Percentiles rank a stretch among this genome's conserved stretches.
Conservation (phyloP, 2,113 vertebrate genomes). For the Apaloderma vittatum region DNA sequence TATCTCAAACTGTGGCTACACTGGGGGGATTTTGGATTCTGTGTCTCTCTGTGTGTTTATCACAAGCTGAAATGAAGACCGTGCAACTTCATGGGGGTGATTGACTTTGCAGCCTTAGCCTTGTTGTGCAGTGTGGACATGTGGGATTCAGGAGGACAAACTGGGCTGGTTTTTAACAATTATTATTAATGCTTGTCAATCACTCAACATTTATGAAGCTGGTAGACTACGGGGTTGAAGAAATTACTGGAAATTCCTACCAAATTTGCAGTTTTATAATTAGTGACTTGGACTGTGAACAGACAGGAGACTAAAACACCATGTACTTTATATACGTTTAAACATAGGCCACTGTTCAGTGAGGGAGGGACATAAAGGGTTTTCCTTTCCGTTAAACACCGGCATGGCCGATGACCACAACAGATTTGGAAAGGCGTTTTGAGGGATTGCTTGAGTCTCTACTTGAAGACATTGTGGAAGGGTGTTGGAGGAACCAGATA, state of each 20-base stretch:
- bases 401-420: neutral
- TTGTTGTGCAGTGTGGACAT: neutral
- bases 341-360: fast-evolving
- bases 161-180: neutral
- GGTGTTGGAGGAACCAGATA: neutral
- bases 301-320: neutral
- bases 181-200: neutral
- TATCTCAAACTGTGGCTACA: neutral
- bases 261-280: neutral
- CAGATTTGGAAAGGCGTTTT: neutral
- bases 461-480: neutral
- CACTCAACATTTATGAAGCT: neutral
- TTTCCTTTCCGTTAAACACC: neutral
- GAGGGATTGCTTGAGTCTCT: neutral
- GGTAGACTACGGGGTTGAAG: neutral
- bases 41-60: neutral
- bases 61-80: neutral
- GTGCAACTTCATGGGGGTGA: neutral
- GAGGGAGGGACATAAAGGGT: neutral
- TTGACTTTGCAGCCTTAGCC: neutral
- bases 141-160: neutral
- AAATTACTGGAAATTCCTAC: neutral
- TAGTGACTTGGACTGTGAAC: neutral
- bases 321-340: fast-evolving
- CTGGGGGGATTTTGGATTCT: neutral